phyloP scores from a whole-genome alignment of 2,888 invertebrate genomes.

The Nymphalis urticae region DNA sequence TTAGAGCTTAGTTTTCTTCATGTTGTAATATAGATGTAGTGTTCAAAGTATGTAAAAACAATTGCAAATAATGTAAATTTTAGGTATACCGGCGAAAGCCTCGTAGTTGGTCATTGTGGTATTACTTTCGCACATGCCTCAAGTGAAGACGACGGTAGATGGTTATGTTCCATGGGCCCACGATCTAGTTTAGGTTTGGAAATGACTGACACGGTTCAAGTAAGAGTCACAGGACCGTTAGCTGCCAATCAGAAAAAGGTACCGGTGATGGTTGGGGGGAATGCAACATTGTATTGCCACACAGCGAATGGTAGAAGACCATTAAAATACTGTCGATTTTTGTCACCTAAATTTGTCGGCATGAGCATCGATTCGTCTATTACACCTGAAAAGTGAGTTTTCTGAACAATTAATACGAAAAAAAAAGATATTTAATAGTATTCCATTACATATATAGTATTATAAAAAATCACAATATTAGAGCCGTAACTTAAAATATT shows the following conservation, averaged over 20 bases:
- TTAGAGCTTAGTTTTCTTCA: neutral
- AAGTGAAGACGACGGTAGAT: conserved; percentile 60
- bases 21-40: neutral
- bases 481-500: too few species aligned
- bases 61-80: conserved; percentile 17
- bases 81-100: conserved; percentile 70
- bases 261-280: conserved; percentile 45
- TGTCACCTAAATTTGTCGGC: conserved; percentile 63
- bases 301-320: conserved; percentile 66
- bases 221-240: conserved; percentile 71
- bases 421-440: neutral
- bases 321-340: conserved; percentile 75
- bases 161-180: conserved; percentile 78
- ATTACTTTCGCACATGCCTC: conserved; percentile 62
- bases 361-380: conserved; percentile 67
- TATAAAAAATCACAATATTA: neutral
- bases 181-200: conserved; percentile 60
- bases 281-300: conserved; percentile 64
- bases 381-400: conserved; percentile 63
- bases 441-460: neutral
- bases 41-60: neutral
- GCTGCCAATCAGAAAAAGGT: conserved; percentile 59
- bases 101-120: conserved; percentile 71
- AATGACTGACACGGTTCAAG: conserved; percentile 54
- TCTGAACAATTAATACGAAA: neutral